Base-by-base conservation (phyloP, 2,888 invertebrate species). In the Chironomus tentans region DNA sequence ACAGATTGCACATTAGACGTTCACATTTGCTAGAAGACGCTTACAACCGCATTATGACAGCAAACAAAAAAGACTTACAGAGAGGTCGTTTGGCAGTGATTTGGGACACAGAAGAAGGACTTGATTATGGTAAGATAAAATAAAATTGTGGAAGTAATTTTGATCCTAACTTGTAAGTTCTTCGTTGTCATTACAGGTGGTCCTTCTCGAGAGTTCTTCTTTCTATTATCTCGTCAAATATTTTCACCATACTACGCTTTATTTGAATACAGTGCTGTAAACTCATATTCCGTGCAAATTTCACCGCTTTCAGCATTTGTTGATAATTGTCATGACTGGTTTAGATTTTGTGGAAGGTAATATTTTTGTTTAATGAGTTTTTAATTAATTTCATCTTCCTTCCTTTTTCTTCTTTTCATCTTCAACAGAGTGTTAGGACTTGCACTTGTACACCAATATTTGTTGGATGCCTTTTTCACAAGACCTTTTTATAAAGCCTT, bases 161-260 rank as follows among this genome's bases (percentile, higher is more conserved):
- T 7, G 7, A 38, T 38, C 38, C 38, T 38, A 2, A 38, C 2
- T 38, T 1, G 2, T 10, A 38, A 10, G 1, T 38, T 38, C 10
- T 38, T 38, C 38, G 38, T 10, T 38, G 10, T 38, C 38, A 38
- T 38, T 38, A 38, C 38, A 38, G 38, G 98, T 68, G 98, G 98
- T 0, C 98, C 98, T 1, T 97, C 97, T 12, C 87, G 97, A 38
- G 98, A 98, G 85, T 97, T 98, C 86, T 98, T 98, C 89, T 98
- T 97, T 85, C 89, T 98, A 38, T 87, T 98, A n/a, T 98, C 97
- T 0, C 87, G 98, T 75, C 97, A 98, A 83, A 88, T 98, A 10
- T 98, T 98, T 86, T 98, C 98, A 87, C 98, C 98, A 0, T 98
- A 98, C 84, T 98, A 98, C 81, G 98, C 98, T 0, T 88, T 98